Percentiles rank a stretch among this genome's conserved stretches.
Evolutionary conservation across 2,888 invertebrate genomes (phyloP).

Genomic region (Chaetogeoica ovagalla): DNA sequence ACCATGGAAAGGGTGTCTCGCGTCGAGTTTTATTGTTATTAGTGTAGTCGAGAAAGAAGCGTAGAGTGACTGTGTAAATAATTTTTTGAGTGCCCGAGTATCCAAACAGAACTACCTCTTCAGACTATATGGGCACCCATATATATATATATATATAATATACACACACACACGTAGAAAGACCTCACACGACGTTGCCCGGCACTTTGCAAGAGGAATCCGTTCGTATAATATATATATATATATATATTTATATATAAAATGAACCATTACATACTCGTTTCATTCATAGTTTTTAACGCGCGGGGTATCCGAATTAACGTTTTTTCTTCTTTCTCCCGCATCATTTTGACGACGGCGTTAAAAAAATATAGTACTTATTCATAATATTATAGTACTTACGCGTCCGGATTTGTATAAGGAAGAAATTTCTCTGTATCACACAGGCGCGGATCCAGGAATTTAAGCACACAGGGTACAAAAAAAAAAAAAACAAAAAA

Average conservation of each 20-base stretch:
- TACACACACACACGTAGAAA: not conserved
- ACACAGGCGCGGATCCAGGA: too few species aligned
- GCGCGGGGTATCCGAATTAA: constrained; percentile 27
- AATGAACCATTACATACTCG: constrained; percentile 29
- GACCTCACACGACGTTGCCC: constrained; percentile 45
- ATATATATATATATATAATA: too few species aligned
- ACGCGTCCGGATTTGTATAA: not conserved
- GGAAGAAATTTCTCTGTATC: constrained; percentile 5
- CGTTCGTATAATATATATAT: constrained; percentile 6
- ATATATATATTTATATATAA: constrained; percentile 11
- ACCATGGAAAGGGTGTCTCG: constrained; percentile 27
- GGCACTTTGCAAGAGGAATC: constrained; percentile 21
- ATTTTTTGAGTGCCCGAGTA: constrained; percentile 46
- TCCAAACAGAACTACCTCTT: constrained; percentile 47
- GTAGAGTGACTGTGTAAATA: constrained; percentile 52
- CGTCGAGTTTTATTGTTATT: constrained; percentile 48
- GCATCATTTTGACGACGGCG: constrained; percentile 24
- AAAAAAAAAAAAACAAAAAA: too few species aligned
- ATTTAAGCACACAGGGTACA: too few species aligned
- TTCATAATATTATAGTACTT: not conserved
- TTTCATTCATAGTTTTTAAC: constrained; percentile 51
- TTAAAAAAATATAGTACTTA: constrained; percentile 21
- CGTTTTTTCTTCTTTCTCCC: constrained; percentile 2
- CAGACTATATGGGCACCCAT: constrained; percentile 3
- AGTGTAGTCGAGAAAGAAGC: constrained; percentile 33